phyloP scores from a whole-genome alignment of 2,888 invertebrate species.

The Cheilosia pagana region DNA sequence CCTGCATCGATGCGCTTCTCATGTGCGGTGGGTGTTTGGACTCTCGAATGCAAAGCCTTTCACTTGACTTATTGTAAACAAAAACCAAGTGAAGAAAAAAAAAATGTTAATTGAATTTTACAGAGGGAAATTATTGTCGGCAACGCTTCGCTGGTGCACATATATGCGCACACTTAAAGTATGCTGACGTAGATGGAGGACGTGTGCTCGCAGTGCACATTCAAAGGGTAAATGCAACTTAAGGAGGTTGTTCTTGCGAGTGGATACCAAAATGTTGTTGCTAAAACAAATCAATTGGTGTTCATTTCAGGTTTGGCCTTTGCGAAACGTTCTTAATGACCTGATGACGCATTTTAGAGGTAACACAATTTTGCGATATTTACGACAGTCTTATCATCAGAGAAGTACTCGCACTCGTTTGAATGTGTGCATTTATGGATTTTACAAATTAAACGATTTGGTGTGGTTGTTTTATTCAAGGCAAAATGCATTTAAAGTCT shows the following conservation, averaged over 20 bases:
- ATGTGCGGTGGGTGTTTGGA: constrained; percentile 41
- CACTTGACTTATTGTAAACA: constrained; percentile 39
- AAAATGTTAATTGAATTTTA: constrained; percentile 46
- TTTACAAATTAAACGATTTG: no score
- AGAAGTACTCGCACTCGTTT: no score
- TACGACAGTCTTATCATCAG: no score
- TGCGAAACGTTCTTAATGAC: not conserved
- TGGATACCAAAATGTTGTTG: not conserved
- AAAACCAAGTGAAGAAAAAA: constrained; percentile 2
- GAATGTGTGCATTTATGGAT: no score
- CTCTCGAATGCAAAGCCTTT: constrained; percentile 21
- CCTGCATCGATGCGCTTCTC: constrained; percentile 35
- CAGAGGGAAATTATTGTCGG: constrained; percentile 18
- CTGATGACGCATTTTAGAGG: no score
- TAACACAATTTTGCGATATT: no score
- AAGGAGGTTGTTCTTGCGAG: constrained; percentile 6
- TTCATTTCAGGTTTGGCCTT: constrained; percentile 8
- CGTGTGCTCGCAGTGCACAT: not conserved
- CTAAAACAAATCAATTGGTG: constrained; percentile 25
- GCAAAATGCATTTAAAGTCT: no score
- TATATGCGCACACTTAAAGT: constrained; percentile 4
- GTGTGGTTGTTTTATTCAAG: no score
- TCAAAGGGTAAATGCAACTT: not conserved
- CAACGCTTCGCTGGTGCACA: constrained; percentile 39
- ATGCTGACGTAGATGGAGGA: constrained; percentile 35